Conservation (phyloP, 2,888 invertebrate genomes). For the Perizoma affinitatum region DNA sequence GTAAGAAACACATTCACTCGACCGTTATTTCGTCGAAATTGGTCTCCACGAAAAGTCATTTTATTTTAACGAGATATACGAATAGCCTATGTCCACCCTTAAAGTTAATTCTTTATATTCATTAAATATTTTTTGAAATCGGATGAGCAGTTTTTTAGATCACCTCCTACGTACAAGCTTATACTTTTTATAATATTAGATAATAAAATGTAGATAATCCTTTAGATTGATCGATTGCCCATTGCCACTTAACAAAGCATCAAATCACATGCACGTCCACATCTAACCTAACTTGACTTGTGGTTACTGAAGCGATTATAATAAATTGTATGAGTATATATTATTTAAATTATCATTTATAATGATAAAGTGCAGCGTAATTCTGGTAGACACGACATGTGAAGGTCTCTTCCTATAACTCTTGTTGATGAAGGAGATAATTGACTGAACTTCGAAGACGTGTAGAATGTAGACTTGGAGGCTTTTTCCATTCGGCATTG, state of each 20-base stretch:
- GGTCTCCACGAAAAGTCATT: too few species aligned
- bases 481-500: neutral
- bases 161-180: too few species aligned
- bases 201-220: too few species aligned
- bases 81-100: too few species aligned
- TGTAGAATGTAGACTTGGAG: slow-evolving; percentile 10
- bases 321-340: slow-evolving; percentile 1
- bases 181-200: too few species aligned
- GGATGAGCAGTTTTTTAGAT: too few species aligned
- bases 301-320: slow-evolving; percentile 14
- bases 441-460: slow-evolving; percentile 9
- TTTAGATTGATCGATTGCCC: neutral
- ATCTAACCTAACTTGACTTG: slow-evolving; percentile 5
- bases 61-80: too few species aligned
- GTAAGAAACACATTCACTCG: too few species aligned
- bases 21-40: too few species aligned
- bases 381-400: slow-evolving; percentile 19
- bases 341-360: slow-evolving; percentile 4
- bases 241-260: slow-evolving; percentile 10
- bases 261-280: slow-evolving; percentile 10
- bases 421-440: slow-evolving; percentile 14
- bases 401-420: slow-evolving; percentile 20
- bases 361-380: slow-evolving; percentile 10
- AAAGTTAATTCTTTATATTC: too few species aligned
- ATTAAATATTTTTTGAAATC: too few species aligned